Evolutionary conservation across 2,797 vertebrate genomes (phyloP), one percentile per base, ranked within the genome.

Genomic region (Pelobates cultripes): DNA sequence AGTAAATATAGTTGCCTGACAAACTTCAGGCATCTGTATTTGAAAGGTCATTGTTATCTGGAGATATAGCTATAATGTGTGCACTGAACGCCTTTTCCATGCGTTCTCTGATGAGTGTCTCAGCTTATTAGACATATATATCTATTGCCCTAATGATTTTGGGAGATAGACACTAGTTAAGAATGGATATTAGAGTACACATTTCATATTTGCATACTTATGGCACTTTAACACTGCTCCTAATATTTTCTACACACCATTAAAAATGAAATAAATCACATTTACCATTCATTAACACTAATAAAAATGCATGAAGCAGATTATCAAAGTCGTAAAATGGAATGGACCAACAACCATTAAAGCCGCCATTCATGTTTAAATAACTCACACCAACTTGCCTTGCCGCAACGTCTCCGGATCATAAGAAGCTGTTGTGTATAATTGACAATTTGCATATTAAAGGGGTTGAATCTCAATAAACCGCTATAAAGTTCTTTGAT

Each of bases 281-380:
- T 64, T 45, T 41, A 44, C 10, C 7, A 15, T 70, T 70, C 68
- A 68, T 68, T 68, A 68, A 68, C 41, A 10, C 66, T 43, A 68
- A 68, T 43, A 70, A 44, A 70, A 70, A n/a, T 70, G 42, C 42
- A 70, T 70, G 68, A 70, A 70, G 68, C 68, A 70, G 4, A 70
- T 70, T 45, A 45, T 45, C 42, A 14, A 13, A 15, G 68, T 70
- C 43, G 45, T 44, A 70, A 70, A 45, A n/a, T 14, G 68, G 14
- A 70, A 44, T 44, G 61, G 28, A 7, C 61, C 28, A 8, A 44
- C 12, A 70, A 45, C 13, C 68, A 70, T 43, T 43, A 68, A 68
- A 68, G 4, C 43, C 7, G 13, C 40, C 40, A 66, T 66, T 66
- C n/a, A 14, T 13, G 4, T 61, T 61, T 61, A 61, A 61, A 61